Conservation (phyloP, 2,888 invertebrate species). For the Drosophila nr. perissopoda region DNA sequence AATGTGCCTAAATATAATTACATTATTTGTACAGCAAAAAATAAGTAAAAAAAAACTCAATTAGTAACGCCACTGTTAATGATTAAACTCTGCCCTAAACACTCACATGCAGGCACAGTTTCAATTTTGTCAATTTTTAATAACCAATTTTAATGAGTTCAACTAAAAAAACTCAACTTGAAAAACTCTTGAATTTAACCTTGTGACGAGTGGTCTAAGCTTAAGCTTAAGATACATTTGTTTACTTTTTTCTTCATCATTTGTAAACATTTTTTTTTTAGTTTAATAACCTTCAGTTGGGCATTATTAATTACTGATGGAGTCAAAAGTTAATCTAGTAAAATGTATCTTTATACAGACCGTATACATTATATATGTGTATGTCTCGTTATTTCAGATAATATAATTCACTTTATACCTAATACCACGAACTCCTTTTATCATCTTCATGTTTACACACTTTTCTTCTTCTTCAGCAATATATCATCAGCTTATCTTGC, state of each 20-base stretch:
- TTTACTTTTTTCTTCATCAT: not conserved
- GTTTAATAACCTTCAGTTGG: not conserved
- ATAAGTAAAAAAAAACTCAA: no score
- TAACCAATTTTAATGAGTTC: not conserved
- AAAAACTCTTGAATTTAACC: not conserved
- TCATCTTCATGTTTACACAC: not conserved
- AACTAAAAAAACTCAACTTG: not conserved
- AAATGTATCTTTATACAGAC: not conserved
- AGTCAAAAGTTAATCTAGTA: not conserved
- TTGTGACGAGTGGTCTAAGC: not conserved
- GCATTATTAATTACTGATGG: not conserved
- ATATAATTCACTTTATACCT: no score
- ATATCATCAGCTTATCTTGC: constrained; percentile 7
- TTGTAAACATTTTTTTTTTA: not conserved
- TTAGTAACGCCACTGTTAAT: no score
- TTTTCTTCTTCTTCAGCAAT: not conserved
- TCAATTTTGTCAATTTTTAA: no score
- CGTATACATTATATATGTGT: not conserved
- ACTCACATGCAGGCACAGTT: no score
- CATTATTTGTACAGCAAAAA: not conserved
- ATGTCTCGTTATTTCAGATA: no score
- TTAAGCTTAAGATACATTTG: not conserved
- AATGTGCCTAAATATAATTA: not conserved
- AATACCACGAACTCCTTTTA: not conserved
- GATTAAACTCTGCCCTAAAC: no score